Evolutionary conservation across 2,888 invertebrate species (phyloP), one percentile per base, ranked within the genome.

Genomic region (Cephus spinipes): DNA sequence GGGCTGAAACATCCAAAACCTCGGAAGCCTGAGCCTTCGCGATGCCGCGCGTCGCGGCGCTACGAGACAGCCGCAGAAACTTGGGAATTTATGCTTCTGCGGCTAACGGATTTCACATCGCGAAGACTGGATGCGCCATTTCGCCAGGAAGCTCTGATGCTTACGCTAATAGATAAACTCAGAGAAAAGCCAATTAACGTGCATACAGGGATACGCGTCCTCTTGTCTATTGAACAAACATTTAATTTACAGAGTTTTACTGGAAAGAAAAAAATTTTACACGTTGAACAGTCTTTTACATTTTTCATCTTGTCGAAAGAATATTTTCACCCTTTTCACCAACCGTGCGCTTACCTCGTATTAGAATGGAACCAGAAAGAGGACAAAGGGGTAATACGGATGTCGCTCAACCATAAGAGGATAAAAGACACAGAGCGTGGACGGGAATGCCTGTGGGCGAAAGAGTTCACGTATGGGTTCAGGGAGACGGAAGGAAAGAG

Each of bases 21-120:
- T 55, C 23, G 55, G 23, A 55, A 23, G 55, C 40, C 23, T 23
- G 40, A 40, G 40, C 23, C 55, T 23, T 55, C 23, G 55, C 55
- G 55, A 55, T 23, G 23, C 23, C 6, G 55, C 23, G 55, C 55
- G 55, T 55, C 55, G 23, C 23, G 55, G 6, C 55, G 55, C 55
- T 68, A 81, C 79, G 83, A 83, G 87, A 88, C 87, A 88, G 85
- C 87, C 85, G 84, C 86, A 87, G 87, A 88, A 89, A 89, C 88
- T 88, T 89, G 85, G 78, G 85, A 85, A 89, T 89, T 89, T 89
- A 89, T 87, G 83, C 69, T 79, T 75, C 80, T 83, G 86, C 73
- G 68, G 71, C 71, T 30, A 36, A 33, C 74, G 74, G 74, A 35
- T 74, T 74, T 74, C 74, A 33, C 32, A 55, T 23, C 23, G 23